Percentiles rank a stretch among this genome's conserved stretches.
phyloP scores from a whole-genome alignment of 2,113 vertebrate genomes.

The Oncorhynchus clarkii region DNA sequence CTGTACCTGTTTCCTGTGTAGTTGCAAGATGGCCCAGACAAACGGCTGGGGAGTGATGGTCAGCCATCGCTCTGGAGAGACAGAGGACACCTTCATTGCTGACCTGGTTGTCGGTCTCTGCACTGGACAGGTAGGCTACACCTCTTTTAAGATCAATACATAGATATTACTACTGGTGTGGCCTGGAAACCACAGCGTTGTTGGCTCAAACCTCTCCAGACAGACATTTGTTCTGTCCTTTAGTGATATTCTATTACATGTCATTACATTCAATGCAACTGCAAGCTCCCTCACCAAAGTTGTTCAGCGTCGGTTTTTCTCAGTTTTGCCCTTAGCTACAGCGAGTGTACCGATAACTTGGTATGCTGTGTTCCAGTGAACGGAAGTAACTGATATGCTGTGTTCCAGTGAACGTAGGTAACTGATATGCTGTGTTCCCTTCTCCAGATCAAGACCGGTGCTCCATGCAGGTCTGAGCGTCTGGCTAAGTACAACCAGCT shows the following conservation, averaged over 20 bases:
- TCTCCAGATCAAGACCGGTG: slow-evolving; percentile 95
- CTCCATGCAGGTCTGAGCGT: slow-evolving; percentile 94
- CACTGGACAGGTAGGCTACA: slow-evolving; percentile 83
- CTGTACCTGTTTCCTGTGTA: slow-evolving; percentile 35
- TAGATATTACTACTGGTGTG: not conserved
- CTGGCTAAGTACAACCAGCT: slow-evolving; percentile 98
- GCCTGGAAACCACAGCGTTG: not conserved
- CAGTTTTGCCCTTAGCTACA: too few relatives aligned
- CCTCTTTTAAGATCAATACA: too few relatives aligned
- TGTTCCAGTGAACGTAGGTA: too few relatives aligned
- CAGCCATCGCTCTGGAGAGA: slow-evolving; percentile 91
- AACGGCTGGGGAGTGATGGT: slow-evolving; percentile 95
- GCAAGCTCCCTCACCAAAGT: too few relatives aligned
- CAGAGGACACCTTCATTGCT: slow-evolving; percentile 92
- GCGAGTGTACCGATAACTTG: not conserved
- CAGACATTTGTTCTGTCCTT: too few relatives aligned
- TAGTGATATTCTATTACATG: too few relatives aligned
- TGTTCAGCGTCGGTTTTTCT: too few relatives aligned
- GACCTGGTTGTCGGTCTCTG: slow-evolving; percentile 91
- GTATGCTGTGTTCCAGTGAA: not conserved
- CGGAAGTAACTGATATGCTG: not conserved
- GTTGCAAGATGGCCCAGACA: slow-evolving; percentile 88
- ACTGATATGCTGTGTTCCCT: not conserved
- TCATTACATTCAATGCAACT: too few relatives aligned
- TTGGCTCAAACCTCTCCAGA: too few relatives aligned